Base-by-base conservation (phyloP, 2,797 vertebrate species). In the Scarus forsteni region DNA sequence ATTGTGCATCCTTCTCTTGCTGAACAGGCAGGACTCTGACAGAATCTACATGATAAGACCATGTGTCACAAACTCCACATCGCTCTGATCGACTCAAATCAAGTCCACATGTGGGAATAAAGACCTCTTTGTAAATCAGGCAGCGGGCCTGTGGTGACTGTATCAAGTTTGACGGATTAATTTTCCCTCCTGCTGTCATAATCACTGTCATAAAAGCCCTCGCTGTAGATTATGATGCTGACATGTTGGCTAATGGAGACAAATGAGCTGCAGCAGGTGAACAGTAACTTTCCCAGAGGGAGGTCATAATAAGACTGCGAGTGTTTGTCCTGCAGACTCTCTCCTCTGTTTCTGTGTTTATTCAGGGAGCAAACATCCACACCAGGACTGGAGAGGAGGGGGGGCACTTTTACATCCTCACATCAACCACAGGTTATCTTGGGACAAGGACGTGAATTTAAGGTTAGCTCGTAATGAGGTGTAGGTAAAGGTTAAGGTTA, bases 351-450 rank as follows among this genome's bases (percentile, higher is more conserved):
- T 52, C 42, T 52, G 8, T 45, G 10, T 13, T 42, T 10, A 19
- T 36, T 46, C 39, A 57, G 16, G 36, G 34, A 73, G 40, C 35
- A 71, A 45, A 73, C 9, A 1, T 54, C 13, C 0, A 13, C 44
- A 57, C 38, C 49, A 70, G 65, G 27, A 73, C 38, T 7, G 38
- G 7, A 39, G 38, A 39, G 38, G 7, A 39, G 38, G 7, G 56
- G 62, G 67, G 61, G 65, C 42, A 52, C 51, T 59, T 56, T 55
- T 36, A 43, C 12, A 43, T 73, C n/a, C 48, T 76, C 59, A 64
- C 49, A 35, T 59, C 52, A 8, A 43, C 35, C 18, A 45, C 36
- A 50, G 50, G 56, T 46, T 65, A 71, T 60, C 70, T 56, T 55
- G 58, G 51, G 48, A 45, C 44, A 54, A 57, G 49, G 42, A 8